phyloP scores from a whole-genome alignment of 1,140 invertebrate species.

The Drosophila aff. region DNA sequence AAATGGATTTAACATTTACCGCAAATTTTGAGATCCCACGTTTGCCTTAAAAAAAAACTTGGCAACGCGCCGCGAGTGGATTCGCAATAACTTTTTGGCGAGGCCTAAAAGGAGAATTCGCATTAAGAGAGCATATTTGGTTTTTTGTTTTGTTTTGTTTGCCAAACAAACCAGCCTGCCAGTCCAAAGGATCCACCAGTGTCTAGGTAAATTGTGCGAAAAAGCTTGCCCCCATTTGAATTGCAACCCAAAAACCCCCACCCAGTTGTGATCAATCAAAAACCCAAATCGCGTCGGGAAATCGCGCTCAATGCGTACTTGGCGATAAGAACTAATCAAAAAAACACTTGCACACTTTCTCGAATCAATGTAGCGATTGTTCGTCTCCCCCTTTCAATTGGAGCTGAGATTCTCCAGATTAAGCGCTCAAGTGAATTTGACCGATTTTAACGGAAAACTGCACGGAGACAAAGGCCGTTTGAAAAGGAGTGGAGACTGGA shows the following conservation, averaged over 20 bases:
- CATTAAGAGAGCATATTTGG: constrained; percentile 5
- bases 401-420: constrained; percentile 20
- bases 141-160: neutral
- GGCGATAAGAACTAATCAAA: constrained; percentile 36
- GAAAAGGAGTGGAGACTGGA: neutral
- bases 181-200: neutral
- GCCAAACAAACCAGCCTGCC: constrained; percentile 2
- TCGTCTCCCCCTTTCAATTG: constrained; percentile 3
- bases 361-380: constrained; percentile 26
- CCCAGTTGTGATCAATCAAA: neutral
- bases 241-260: neutral
- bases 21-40: neutral
- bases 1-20: neutral
- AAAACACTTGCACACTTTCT: constrained; percentile 13
- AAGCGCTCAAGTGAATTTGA: constrained; percentile 19
- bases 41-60: neutral
- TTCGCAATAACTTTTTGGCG: constrained; percentile 9
- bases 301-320: constrained; percentile 9
- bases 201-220: constrained; percentile 20
- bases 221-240: constrained; percentile 13
- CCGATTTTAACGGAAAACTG: constrained; percentile 29
- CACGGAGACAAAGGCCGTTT: neutral
- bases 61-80: constrained; percentile 5
- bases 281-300: constrained; percentile 11
- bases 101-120: constrained; percentile 11